Evolutionary conservation across 2,113 vertebrate genomes (phyloP).

Genomic region (Myanophis thanlyinensis): DNA sequence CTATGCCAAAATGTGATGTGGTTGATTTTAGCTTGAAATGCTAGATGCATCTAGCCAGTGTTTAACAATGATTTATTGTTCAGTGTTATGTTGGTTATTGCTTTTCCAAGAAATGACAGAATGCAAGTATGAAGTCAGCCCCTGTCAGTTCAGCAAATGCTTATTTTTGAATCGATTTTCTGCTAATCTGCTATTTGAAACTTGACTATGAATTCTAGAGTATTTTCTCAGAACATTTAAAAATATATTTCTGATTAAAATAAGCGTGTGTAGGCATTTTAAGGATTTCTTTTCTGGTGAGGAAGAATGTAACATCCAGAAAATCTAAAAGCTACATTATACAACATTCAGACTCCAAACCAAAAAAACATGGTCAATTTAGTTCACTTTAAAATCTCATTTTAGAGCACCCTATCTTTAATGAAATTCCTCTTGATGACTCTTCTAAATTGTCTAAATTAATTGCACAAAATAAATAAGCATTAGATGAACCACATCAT

Average conservation of each 20-base stretch:
- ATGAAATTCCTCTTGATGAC: not conserved
- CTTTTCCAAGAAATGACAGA: not conserved
- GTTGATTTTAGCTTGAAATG: not conserved
- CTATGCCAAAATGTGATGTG: not conserved
- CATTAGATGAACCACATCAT: not conserved
- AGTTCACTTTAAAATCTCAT: not conserved
- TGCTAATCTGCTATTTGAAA: not conserved
- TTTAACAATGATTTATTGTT: not conserved
- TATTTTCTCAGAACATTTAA: not conserved
- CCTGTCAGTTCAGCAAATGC: not conserved
- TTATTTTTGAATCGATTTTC: not conserved
- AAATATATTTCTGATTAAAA: not conserved
- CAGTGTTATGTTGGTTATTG: not conserved
- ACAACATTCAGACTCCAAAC: not conserved
- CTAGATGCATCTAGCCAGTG: not conserved
- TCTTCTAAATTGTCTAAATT: no score
- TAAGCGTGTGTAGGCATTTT: not conserved
- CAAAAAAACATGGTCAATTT: not conserved
- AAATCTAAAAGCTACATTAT: not conserved
- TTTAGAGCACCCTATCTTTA: not conserved
- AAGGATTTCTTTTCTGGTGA: not conserved
- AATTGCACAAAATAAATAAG: not conserved
- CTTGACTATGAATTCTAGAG: not conserved
- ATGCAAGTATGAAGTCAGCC: not conserved
- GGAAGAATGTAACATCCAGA: not conserved